Base-by-base conservation (phyloP, 2,888 invertebrate genomes). In the Cantharis lateralis region DNA sequence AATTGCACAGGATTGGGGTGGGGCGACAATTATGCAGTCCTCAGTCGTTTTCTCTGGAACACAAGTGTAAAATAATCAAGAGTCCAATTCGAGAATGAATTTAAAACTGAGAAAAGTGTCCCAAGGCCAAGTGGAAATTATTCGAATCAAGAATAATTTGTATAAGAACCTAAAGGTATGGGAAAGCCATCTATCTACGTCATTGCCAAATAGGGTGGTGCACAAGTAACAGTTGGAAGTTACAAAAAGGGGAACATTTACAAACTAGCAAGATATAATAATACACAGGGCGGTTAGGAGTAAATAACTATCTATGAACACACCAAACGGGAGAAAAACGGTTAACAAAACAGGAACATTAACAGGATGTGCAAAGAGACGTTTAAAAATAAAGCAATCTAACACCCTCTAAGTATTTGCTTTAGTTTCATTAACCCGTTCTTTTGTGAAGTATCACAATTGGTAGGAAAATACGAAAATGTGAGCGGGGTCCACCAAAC, bases 401-500 rank as follows among this genome's bases (percentile, higher is more conserved):
- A 20, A 68, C 68, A 68, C 20, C 24, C 15, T 26, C 15, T 68
- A 15, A 68, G n/a, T n/a, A 48, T 48, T 48, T 48, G 48, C 48
- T 48, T 48, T 48, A 48, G 48, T 48, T 48, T 48, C 48, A 48
- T 48, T n/a, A 32, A 48, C 48, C 48, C n/a, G 48, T 48, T 48
- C n/a, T n/a, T n/a, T n/a, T 48, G 48, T 48, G 48, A 48, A 48
- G 48, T 48, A 48, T 48, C 48, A n/a, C 48, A 48, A 7, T 48
- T 48, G 48, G n/a, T 48, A 48, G 48, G n/a, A n/a, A 48, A 48
- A n/a, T n/a, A 48, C 48, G 48, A n/a, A n/a, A 48, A 48, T n/a
- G n/a, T 48, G 48, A 48, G 48, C 48, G 7, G 16, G 48, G 24
- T 76, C 72, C 62, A 81, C 81, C 72, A 81, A 78, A 77, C 76